phyloP scores from a whole-genome alignment of 2,113 vertebrate genomes.

The Macaca fascicularis region T2T-MFA8v1.1 NC_088376.1:131006501-131007000 shows the following conservation, averaged over 20 bases:
- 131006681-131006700: background rate
- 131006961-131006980: background rate
- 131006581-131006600: background rate
- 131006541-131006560: background rate
- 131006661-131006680: background rate
- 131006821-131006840: background rate
- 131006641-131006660: background rate
- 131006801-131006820: background rate
- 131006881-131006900: background rate
- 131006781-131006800: background rate
- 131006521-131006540: background rate
- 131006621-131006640: background rate
- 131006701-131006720: background rate
- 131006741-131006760: background rate
- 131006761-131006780: background rate
- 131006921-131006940: background rate
- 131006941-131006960: background rate
- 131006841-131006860: background rate
- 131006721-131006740: background rate
- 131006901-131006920: background rate
- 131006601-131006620: background rate
- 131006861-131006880: background rate
- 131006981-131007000: background rate
- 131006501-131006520: background rate
- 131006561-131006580: background rate